These are phyloP conservation scores for Triplophysa dalaica DNA, from an alignment of 2,113 vertebrate genomes.

Conservation along the genomic window DNA sequence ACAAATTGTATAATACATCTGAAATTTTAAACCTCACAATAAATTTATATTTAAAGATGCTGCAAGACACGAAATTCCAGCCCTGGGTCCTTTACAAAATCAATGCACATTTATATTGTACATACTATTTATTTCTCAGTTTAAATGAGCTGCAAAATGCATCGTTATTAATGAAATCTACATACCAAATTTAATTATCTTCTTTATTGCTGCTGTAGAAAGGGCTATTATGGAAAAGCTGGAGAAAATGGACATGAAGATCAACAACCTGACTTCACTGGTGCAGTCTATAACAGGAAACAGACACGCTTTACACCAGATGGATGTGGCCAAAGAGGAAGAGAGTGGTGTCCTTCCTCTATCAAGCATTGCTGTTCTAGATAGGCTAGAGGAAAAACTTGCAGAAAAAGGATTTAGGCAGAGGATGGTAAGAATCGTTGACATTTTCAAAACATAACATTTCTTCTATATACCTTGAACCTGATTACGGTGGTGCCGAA, in stretches of 20 bases:
- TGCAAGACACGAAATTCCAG: not conserved
- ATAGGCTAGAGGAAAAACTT: too few relatives aligned
- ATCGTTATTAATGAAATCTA: not conserved
- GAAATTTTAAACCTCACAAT: not conserved
- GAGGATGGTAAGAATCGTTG: too few relatives aligned
- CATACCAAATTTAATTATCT: not conserved
- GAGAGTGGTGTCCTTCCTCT: too few relatives aligned
- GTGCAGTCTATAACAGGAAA: conserved; percentile 10
- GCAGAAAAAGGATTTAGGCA: too few relatives aligned
- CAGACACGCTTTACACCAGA: not conserved
- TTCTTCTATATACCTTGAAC: too few relatives aligned
- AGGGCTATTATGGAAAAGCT: not conserved
- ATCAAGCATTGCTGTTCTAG: too few relatives aligned
- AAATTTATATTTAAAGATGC: not conserved
- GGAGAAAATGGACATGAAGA: conserved; percentile 8
- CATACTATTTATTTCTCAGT: too few relatives aligned
- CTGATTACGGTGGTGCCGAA: too few relatives aligned
- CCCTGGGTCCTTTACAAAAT: not conserved
- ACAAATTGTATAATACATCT: not conserved
- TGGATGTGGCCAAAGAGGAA: too few relatives aligned
- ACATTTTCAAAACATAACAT: too few relatives aligned
- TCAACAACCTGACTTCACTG: not conserved
- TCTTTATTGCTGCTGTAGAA: not conserved
- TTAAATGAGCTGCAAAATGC: not conserved
- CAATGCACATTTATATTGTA: not conserved